Evolutionary conservation across 1,140 invertebrate genomes (phyloP), one percentile per base, ranked within the genome.

Genomic region (Glossosoma conforme): DNA sequence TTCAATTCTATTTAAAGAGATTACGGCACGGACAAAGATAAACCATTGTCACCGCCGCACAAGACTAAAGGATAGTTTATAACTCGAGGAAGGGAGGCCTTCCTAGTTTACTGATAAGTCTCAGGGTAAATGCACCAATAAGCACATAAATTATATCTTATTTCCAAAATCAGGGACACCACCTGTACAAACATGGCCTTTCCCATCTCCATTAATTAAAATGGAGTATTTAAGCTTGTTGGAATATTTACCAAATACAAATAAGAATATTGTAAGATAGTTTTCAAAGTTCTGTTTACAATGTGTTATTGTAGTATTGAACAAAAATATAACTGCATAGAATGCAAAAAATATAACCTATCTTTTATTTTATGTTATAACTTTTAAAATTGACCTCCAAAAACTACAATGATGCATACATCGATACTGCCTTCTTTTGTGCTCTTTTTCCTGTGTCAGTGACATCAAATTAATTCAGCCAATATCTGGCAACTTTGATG

Each of bases 41-140:
- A 18, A 25, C 8, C n/a, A 10, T 17, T 44, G 49, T 44, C 33
- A 21, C 19, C 32, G 43, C 54, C 47, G 32, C 37, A 56, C 30
- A 56, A 48, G 54, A 56, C 54, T 56, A 56, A 56, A 35, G 15
- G 25, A 30, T 41, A 18, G 13, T 20, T 52, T 43, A 18, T 24
- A 13, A 42, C 32, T 24, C 38, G 32, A 36, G 49, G 37, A 40
- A 38, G 42, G 46, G 45, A 45, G 45, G 45, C 36, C 44, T 44
- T 44, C 25, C 41, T 36, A 45, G 30, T 40, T 28, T 36, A 30
- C 20, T 28, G 17, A 38, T 45, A 56, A 33, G 11, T 51, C 44
- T 48, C 45, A 57, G 55, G 55, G 55, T 57, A 57, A 57, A 57
- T 57, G 50, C 49, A 57, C 55, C 55, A 53, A 57, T 53, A 53